Percentiles rank a stretch among this genome's conserved stretches.
These are phyloP conservation scores for Psilopsiagon aymara DNA, from an alignment of 2,113 vertebrate species.

Conservation along the genomic window DNA sequence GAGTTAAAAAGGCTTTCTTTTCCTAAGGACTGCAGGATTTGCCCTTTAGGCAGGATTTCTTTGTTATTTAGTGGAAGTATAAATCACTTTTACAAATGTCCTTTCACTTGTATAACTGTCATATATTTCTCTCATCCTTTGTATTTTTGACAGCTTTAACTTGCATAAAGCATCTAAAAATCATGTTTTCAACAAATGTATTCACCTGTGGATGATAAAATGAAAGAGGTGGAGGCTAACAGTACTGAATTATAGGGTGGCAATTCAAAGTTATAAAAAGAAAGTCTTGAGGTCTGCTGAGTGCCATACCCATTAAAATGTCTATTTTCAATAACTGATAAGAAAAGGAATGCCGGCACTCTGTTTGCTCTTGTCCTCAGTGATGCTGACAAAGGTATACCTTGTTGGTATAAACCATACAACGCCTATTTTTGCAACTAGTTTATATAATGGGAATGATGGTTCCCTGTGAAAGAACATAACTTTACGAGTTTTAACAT, in stretches of 20 bases:
- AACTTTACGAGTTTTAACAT: background rate
- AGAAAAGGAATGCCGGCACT: conserved; percentile 16
- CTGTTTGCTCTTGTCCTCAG: conserved; percentile 42
- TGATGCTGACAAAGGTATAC: conserved; percentile 42
- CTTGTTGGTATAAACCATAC: background rate
- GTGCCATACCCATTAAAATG: conserved; percentile 57
- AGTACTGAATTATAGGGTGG: conserved; percentile 66
- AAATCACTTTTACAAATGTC: conserved; percentile 70
- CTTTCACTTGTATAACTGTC: conserved; percentile 62
- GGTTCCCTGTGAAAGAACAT: background rate
- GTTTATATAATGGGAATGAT: background rate
- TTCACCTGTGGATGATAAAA: conserved; percentile 64
- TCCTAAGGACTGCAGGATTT: conserved; percentile 14
- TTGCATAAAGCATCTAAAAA: conserved; percentile 60
- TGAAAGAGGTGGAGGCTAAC: conserved; percentile 66
- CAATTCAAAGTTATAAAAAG: conserved; percentile 68
- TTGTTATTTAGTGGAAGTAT: conserved; percentile 64
- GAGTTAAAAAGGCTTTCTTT: background rate
- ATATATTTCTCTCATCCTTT: conserved; percentile 60
- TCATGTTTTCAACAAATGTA: conserved; percentile 73
- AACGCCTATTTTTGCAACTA: background rate
- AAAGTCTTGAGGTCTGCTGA: conserved; percentile 55
- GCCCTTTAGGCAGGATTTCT: conserved; percentile 59
- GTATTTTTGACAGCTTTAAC: conserved; percentile 64
- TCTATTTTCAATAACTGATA: conserved; percentile 55